Conservation (phyloP, 2,113 vertebrate genomes). For the Anoplopoma fimbria region DNA sequence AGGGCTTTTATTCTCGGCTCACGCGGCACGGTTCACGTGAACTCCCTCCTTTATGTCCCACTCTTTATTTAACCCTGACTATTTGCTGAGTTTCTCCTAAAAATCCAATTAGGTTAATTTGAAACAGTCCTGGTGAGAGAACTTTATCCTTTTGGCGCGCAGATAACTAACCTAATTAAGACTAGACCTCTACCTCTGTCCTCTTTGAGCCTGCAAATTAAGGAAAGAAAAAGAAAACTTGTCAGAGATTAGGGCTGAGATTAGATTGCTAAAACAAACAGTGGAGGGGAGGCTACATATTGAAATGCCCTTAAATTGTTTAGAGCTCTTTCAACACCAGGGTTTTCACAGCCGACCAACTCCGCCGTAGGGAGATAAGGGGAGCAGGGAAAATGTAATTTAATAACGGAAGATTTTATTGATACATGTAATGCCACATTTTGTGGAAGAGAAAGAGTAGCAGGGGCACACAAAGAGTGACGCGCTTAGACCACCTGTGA, state of each 20-base stretch:
- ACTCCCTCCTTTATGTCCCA: constrained; percentile 60
- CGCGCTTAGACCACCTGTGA: constrained; percentile 72
- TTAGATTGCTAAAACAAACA: constrained; percentile 82
- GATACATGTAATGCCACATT: neutral
- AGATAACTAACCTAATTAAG: constrained; percentile 87
- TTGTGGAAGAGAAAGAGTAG: constrained; percentile 42
- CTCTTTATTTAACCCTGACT: constrained; percentile 80
- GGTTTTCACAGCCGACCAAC: constrained; percentile 50
- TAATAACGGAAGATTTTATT: neutral
- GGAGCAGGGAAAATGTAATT: neutral
- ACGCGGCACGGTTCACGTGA: constrained; percentile 58
- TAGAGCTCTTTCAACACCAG: constrained; percentile 51
- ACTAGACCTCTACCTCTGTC: constrained; percentile 72
- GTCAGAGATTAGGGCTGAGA: constrained; percentile 78
- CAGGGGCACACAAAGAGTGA: constrained; percentile 75
- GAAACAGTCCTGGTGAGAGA: constrained; percentile 79
- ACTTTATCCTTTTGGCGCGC: constrained; percentile 79
- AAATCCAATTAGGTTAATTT: constrained; percentile 86
- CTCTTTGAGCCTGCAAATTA: constrained; percentile 80
- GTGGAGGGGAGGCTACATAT: constrained; percentile 52
- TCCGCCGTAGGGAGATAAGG: constrained; percentile 74
- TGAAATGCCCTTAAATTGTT: constrained; percentile 69
- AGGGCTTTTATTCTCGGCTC: constrained; percentile 68
- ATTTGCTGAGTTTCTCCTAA: constrained; percentile 81
- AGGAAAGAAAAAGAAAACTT: constrained; percentile 75